phyloP scores from a whole-genome alignment of 2,888 invertebrate genomes.

The Xestia sexstrigata region DNA sequence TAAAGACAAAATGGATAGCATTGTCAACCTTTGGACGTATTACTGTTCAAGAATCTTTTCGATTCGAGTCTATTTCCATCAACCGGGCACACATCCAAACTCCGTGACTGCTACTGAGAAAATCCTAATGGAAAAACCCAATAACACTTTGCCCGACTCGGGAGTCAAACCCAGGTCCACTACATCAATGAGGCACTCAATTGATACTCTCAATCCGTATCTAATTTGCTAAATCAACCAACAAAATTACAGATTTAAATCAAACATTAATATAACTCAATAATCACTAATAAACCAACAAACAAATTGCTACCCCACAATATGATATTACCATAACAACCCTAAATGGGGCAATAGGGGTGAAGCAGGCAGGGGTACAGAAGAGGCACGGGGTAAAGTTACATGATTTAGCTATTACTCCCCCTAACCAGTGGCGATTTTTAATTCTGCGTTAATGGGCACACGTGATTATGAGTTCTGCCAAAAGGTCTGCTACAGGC shows the following conservation, averaged over 20 bases:
- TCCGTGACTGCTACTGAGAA: neutral
- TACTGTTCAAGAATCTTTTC: neutral
- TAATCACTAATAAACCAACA: constrained; percentile 63
- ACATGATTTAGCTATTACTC: constrained; percentile 82
- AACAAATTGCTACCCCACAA: constrained; percentile 68
- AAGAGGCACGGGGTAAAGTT: constrained; percentile 69
- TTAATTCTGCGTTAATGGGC: constrained; percentile 71
- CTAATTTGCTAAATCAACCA: constrained; percentile 17
- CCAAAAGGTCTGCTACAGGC: neutral
- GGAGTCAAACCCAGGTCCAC: neutral
- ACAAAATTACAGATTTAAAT: constrained; percentile 31
- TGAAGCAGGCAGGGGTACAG: constrained; percentile 42
- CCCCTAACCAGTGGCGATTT: constrained; percentile 67
- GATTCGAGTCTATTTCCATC: neutral
- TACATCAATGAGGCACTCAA: neutral
- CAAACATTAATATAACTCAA: constrained; percentile 49
- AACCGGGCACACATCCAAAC: neutral
- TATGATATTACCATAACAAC: constrained; percentile 62
- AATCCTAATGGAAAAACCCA: neutral
- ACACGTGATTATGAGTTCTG: constrained; percentile 61
- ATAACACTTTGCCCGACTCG: neutral
- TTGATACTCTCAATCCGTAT: neutral
- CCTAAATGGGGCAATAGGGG: constrained; percentile 50
- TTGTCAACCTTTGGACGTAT: neutral
- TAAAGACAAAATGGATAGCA: neutral